These are phyloP conservation scores for Tenodera sinensis DNA, from an alignment of 2,888 invertebrate genomes.

Conservation along the genomic window DNA sequence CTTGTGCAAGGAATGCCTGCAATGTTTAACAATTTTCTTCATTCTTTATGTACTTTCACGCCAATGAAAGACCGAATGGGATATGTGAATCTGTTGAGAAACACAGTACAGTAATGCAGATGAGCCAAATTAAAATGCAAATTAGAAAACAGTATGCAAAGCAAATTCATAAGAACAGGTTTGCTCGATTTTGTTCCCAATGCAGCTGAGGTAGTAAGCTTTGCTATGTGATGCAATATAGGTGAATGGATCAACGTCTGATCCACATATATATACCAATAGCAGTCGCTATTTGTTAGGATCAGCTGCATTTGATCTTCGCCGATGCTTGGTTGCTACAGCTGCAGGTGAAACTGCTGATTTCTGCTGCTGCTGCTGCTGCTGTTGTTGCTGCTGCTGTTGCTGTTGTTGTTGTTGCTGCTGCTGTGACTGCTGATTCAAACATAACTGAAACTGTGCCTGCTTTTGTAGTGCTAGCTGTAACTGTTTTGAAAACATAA, in stretches of 20 bases:
- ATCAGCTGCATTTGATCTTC: constrained; percentile 44
- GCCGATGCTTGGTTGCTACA: constrained; percentile 41
- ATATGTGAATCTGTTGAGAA: too few relatives aligned
- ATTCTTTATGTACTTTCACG: too few relatives aligned
- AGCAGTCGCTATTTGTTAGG: constrained; percentile 40
- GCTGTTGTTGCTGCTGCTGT: constrained; percentile 34
- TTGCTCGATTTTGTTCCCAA: background rate
- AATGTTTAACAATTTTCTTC: too few relatives aligned
- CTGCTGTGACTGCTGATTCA: constrained; percentile 42
- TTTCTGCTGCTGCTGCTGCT: constrained; percentile 40
- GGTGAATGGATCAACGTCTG: background rate
- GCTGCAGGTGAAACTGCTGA: constrained; percentile 35
- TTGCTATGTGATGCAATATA: background rate
- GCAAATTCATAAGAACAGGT: background rate
- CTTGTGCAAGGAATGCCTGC: too few relatives aligned
- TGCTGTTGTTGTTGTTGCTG: constrained; percentile 39
- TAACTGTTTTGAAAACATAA: constrained; percentile 10
- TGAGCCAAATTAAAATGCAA: background rate
- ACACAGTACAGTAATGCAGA: background rate
- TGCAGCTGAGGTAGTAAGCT: background rate
- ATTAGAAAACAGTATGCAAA: background rate
- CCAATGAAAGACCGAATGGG: too few relatives aligned
- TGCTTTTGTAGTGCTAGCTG: constrained; percentile 33
- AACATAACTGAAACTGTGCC: constrained; percentile 27
- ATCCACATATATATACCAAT: background rate